Percentiles rank a stretch among this genome's conserved stretches.
Evolutionary conservation across 2,888 invertebrate genomes (phyloP).

Genomic region (Ochropacha duplaris): DNA sequence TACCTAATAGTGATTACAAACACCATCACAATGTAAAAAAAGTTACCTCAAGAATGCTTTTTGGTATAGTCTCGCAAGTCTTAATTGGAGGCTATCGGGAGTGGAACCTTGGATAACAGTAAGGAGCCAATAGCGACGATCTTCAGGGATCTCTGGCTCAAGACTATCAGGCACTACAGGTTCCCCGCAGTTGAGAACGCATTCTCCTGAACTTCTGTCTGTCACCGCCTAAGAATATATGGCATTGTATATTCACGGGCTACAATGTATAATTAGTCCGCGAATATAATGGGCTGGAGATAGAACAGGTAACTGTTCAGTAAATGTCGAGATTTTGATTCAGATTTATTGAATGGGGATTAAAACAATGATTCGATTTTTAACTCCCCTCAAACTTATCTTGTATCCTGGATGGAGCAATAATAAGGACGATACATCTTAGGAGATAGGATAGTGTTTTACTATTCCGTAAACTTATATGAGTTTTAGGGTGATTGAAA

Average conservation of each 20-base stretch:
- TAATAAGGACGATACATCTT: no score
- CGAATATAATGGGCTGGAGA: neutral
- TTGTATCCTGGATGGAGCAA: no score
- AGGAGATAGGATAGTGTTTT: no score
- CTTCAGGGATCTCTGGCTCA: constrained; percentile 82
- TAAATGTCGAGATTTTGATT: neutral
- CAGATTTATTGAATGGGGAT: no score
- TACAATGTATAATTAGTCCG: constrained; percentile 6
- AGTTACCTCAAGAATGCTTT: constrained; percentile 89
- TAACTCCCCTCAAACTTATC: no score
- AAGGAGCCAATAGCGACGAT: constrained; percentile 90
- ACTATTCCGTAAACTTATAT: no score
- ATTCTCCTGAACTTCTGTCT: constrained; percentile 75
- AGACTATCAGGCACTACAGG: constrained; percentile 71
- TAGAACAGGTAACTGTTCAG: neutral
- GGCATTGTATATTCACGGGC: constrained; percentile 1
- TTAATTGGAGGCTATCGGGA: constrained; percentile 87
- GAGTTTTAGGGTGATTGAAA: no score
- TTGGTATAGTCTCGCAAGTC: constrained; percentile 89
- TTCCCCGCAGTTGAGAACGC: constrained; percentile 78
- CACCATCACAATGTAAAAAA: neutral
- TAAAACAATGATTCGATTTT: no score
- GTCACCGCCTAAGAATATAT: constrained; percentile 65
- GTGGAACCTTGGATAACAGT: constrained; percentile 87
- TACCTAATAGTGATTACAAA: neutral